Evolutionary conservation across 2,888 invertebrate genomes (phyloP), one percentile per base, ranked within the genome.

Genomic region (Urechis unicinctus): DNA sequence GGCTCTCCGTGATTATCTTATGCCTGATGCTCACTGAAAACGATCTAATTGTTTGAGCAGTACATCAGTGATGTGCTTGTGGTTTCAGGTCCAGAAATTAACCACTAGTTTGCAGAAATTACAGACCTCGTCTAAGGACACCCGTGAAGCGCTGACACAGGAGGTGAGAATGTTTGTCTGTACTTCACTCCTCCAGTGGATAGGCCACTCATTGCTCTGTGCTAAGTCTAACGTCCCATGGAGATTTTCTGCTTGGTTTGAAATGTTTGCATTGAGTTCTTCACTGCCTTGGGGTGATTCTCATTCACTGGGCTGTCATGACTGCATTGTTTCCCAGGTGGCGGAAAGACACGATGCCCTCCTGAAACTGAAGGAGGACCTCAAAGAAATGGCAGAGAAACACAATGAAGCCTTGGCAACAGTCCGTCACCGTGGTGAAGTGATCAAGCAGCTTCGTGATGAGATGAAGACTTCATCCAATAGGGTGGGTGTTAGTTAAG

Each of bases 51-150:
- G 21, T 45, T 30, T 50, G 31, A n/a, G 25, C 9, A 21, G n/a
- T 28, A 9, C 13, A 22, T 51, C 13, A 46, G 46, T 47, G 9
- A 48, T 13, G 13, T 21, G 9, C 17, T 41, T 48, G 3, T 52
- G n/a, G 17, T 52, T 42, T 52, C 63, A 76, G 74, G 69, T 74
- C 29, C 62, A 68, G 47, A 73, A 73, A 62, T 61, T 76, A 45
- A 74, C 73, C 31, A 65, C 65, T 55, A 72, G 70, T 56, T 61
- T 76, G n/a, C 74, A 75, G 61, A 71, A 71, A 51, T 60, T 76
- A 36, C 75, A 75, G 65, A 54, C 59, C 9, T 68, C 73, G 5
- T 75, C 75, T 13, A 74, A 73, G 61, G 75, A 75, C 53, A 74
- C 74, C 1, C 58, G 74, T 50, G 74, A 75, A 58, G 67, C 70